Evolutionary conservation across 1,140 invertebrate genomes (phyloP).

Genomic region (Brachionus asplanchnoidis): DNA sequence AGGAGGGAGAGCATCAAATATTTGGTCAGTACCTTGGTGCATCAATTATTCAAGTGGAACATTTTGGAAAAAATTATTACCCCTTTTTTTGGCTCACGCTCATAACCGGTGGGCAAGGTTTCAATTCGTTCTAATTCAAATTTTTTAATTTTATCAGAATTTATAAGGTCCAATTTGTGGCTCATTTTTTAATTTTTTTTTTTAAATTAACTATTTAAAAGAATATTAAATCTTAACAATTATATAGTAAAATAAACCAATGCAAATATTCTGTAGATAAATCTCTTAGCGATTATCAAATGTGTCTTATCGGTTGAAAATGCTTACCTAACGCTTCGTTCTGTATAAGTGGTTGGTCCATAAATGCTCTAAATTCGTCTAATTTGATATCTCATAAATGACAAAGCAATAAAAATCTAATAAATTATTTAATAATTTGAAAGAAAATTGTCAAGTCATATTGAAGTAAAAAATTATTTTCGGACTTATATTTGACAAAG

Average conservation of each 20-base stretch:
- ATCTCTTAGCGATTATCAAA: not conserved
- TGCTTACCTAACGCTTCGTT: not conserved
- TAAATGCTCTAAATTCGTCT: no score
- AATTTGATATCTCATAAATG: not conserved
- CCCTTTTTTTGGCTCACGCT: not conserved
- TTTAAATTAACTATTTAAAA: not conserved
- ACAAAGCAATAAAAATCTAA: not conserved
- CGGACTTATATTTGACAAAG: no score
- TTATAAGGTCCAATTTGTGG: not conserved
- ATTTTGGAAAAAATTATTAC: not conserved
- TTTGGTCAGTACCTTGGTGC: slow-evolving; percentile 66
- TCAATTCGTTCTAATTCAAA: slow-evolving; percentile 20
- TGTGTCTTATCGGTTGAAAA: not conserved
- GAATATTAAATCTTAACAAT: not conserved
- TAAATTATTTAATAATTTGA: no score
- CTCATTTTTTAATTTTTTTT: not conserved
- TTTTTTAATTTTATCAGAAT: not conserved
- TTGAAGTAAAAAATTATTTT: no score
- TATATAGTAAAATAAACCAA: not conserved
- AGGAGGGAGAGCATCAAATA: slow-evolving; percentile 73
- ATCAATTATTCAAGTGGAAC: not conserved
- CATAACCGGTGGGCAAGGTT: not conserved
- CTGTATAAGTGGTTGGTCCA: not conserved
- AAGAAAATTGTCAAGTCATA: no score
- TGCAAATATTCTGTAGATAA: not conserved